Percentiles rank a stretch among this genome's conserved stretches.
phyloP scores from a whole-genome alignment of 2,888 invertebrate genomes.

The Cremastinae sp. region DNA sequence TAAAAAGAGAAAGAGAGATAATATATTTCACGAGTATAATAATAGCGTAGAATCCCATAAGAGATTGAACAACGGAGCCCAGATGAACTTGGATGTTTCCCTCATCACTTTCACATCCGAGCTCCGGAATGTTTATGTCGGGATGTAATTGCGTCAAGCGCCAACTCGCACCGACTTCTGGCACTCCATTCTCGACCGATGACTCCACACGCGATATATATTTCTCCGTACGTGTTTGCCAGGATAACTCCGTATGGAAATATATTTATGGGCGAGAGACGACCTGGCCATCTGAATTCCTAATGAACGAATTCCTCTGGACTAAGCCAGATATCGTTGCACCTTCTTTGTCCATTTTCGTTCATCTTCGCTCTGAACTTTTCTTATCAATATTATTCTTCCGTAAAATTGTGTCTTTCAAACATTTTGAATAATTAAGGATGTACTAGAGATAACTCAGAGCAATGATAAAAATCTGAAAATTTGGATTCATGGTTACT shows the following conservation, averaged over 20 bases:
- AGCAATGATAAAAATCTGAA: no score
- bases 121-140: slow-evolving; percentile 55
- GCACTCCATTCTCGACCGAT: slow-evolving; percentile 6
- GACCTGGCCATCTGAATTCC: slow-evolving; percentile 51
- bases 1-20: slow-evolving; percentile 11
- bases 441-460: no score
- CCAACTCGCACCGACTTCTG: slow-evolving; percentile 42
- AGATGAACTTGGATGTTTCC: slow-evolving; percentile 63
- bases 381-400: background rate
- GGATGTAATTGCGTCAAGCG: slow-evolving; percentile 60
- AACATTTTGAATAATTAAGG: no score
- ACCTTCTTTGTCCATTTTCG: slow-evolving; percentile 28
- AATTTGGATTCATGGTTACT: no score
- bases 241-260: slow-evolving; percentile 34
- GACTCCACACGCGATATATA: slow-evolving; percentile 20
- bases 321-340: slow-evolving; percentile 35
- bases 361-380: slow-evolving; percentile 11
- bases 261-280: slow-evolving; percentile 35
- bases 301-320: slow-evolving; percentile 58
- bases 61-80: slow-evolving; percentile 12
- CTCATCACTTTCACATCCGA: slow-evolving; percentile 69
- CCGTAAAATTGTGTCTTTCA: background rate
- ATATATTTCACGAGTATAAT: slow-evolving; percentile 18
- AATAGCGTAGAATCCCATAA: slow-evolving; percentile 5
- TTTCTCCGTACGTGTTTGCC: background rate